Conservation (phyloP, 1,140 invertebrate species). For the Drosophila subobscura region DNA sequence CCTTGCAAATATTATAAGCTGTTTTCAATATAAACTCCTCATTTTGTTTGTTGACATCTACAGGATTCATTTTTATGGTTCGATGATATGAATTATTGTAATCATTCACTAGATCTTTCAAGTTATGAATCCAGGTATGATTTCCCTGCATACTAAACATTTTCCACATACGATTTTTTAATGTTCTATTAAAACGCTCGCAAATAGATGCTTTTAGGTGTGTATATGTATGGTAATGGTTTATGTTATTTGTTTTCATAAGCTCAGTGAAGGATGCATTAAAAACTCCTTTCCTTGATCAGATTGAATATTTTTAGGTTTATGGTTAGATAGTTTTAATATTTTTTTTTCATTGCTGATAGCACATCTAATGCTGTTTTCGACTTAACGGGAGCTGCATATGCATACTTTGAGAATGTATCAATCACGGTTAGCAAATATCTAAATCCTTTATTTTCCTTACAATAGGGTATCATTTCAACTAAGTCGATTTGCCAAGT, state of each 20-base stretch:
- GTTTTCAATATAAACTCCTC: constrained; percentile 10
- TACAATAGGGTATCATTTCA: constrained; percentile 2
- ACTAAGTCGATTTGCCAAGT: constrained; percentile 8
- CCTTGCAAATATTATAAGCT: neutral
- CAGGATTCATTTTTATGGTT: constrained; percentile 2
- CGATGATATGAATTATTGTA: constrained; percentile 13
- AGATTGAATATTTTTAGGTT: constrained; percentile 15
- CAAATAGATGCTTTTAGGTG: constrained; percentile 9
- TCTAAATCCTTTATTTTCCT: constrained; percentile 1
- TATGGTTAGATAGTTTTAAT: neutral
- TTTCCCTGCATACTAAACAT: constrained; percentile 10
- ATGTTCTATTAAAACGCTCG: constrained; percentile 4
- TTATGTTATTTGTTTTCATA: constrained; percentile 1
- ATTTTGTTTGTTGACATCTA: constrained; percentile 1
- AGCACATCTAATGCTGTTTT: neutral
- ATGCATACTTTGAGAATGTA: constrained; percentile 3
- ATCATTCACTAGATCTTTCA: neutral
- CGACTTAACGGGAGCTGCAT: neutral
- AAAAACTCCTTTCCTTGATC: constrained; percentile 15
- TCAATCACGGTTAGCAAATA: constrained; percentile 13
- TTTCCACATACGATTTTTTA: constrained; percentile 12
- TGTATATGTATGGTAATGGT: constrained; percentile 12
- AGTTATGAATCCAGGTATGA: neutral
- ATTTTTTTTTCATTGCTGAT: neutral
- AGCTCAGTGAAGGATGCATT: neutral